Conservation (phyloP, 2,888 invertebrate species). For the Chloroclysta siterata region DNA sequence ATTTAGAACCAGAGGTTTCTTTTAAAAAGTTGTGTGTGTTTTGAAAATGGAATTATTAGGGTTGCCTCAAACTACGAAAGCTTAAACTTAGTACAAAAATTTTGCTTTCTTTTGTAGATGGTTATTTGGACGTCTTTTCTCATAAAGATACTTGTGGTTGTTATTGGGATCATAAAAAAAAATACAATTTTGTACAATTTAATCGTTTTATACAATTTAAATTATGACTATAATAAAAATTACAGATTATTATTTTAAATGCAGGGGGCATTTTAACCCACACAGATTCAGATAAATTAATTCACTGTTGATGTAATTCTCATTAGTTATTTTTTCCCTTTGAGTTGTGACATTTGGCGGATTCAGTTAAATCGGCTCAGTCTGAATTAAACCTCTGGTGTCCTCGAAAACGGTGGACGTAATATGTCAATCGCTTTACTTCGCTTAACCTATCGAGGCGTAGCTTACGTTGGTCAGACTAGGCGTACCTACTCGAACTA, state of each 20-base stretch:
- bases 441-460: no score
- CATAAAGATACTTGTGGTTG: no score
- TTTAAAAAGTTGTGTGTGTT: neutral
- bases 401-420: slow-evolving; percentile 4
- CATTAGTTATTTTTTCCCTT: slow-evolving; percentile 5
- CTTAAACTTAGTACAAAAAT: no score
- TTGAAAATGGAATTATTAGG: neutral
- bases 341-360: slow-evolving; percentile 5
- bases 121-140: no score
- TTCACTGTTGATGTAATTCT: neutral
- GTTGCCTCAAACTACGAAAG: neutral
- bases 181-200: no score
- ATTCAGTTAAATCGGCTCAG: slow-evolving; percentile 20
- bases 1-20: neutral
- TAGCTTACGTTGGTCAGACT: no score
- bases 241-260: no score
- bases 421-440: neutral
- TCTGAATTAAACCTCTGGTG: slow-evolving; percentile 6
- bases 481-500: no score
- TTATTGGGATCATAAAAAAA: no score
- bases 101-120: no score
- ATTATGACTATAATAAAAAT: no score
- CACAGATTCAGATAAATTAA: neutral
- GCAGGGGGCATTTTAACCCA: neutral
- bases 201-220: no score